Evolutionary conservation across 1,140 invertebrate species (phyloP).

Genomic region (Melanaphis sacchari): DNA sequence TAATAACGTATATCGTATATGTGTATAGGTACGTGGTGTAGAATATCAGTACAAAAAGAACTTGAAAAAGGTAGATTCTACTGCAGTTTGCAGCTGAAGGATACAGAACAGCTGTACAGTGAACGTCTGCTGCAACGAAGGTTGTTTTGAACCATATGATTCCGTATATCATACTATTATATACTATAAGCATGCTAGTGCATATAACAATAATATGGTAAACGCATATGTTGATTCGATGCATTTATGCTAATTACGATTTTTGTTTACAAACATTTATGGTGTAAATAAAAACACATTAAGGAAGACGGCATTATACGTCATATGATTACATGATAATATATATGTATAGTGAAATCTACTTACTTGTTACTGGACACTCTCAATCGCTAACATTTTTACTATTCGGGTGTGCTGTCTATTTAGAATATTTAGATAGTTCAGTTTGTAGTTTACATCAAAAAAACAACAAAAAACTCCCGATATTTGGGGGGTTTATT

Average conservation of each 20-base stretch:
- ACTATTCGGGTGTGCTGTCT: too few species aligned
- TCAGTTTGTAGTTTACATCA: too few species aligned
- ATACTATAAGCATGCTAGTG: neutral
- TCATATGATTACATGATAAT: neutral
- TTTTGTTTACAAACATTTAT: constrained; percentile 15
- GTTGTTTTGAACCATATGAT: constrained; percentile 18
- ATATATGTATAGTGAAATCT: neutral
- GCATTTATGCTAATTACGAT: constrained; percentile 18
- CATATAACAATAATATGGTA: neutral
- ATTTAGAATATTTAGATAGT: neutral
- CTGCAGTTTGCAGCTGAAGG: constrained; percentile 24
- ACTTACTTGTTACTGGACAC: neutral
- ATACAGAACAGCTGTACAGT: neutral
- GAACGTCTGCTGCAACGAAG: neutral
- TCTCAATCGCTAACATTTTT: neutral
- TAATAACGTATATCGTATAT: neutral
- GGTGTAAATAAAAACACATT: neutral
- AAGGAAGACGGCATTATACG: neutral
- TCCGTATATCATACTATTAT: neutral
- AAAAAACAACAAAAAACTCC: too few species aligned
- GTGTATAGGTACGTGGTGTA: neutral
- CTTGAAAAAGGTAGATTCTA: neutral
- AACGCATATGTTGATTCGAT: neutral
- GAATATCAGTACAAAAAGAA: neutral
- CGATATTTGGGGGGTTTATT: too few species aligned